phyloP scores from a whole-genome alignment of 2,113 vertebrate genomes.

The Lepisosteus osseus region DNA sequence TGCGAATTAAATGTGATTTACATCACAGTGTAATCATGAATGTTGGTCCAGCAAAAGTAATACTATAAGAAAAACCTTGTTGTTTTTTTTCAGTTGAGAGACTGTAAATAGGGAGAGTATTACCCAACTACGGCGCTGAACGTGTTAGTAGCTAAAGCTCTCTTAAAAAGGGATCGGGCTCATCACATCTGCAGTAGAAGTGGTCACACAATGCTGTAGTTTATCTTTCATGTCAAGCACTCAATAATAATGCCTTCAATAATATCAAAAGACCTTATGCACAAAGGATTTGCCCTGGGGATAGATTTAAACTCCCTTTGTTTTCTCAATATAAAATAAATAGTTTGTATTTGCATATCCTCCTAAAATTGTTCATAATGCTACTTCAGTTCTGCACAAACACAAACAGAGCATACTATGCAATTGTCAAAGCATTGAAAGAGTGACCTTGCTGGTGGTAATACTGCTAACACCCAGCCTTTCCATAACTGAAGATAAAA shows the following conservation, averaged over 20 bases:
- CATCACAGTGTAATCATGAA: no score
- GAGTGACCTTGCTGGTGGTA: slow-evolving; percentile 11
- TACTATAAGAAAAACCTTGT: no score
- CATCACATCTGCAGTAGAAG: slow-evolving; percentile 61
- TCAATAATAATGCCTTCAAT: slow-evolving; percentile 62
- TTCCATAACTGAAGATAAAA: no score
- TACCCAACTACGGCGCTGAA: no score
- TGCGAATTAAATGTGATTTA: no score
- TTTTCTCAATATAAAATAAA: slow-evolving; percentile 59
- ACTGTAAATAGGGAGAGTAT: no score
- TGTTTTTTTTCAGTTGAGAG: no score
- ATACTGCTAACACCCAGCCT: no score
- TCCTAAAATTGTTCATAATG: slow-evolving; percentile 60
- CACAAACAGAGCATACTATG: not conserved
- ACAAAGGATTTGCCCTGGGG: slow-evolving; percentile 59
- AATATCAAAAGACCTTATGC: slow-evolving; percentile 64
- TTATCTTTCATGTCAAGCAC: slow-evolving; percentile 71
- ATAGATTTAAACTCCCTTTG: slow-evolving; percentile 59
- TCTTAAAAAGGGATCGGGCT: slow-evolving; percentile 68
- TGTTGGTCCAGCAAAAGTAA: no score
- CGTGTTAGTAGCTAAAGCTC: slow-evolving; percentile 57
- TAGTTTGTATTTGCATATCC: slow-evolving; percentile 62
- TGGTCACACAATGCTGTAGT: slow-evolving; percentile 61
- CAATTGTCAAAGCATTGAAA: slow-evolving; percentile 42
- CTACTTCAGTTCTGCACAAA: slow-evolving; percentile 41